Evolutionary conservation across 2,888 invertebrate species (phyloP), one percentile per base, ranked within the genome.

Genomic region (Panorpa germanica): DNA sequence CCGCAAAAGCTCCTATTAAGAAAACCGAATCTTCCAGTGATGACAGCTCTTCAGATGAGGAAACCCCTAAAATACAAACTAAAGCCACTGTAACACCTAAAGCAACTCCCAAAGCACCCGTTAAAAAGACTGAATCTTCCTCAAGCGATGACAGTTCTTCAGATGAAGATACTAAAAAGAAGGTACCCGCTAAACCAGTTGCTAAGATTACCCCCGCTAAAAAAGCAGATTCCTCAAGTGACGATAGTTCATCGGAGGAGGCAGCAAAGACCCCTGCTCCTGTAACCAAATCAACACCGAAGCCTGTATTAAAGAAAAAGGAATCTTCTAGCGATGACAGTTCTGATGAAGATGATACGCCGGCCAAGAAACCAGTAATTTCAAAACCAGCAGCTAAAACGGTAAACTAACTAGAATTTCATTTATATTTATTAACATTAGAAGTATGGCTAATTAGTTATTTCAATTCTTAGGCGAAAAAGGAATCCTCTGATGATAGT

Each of bases 111-210:
- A 40, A 40, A 22, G 8, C 30, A 21, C 31, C 13, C 25, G 17
- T 31, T 29, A 41, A 46, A 38, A 43, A 43, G 39, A 41, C 44
- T 38, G 47, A 46, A 32, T 49, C 52, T 29, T 55, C 51, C 18
- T 51, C 55, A 15, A 53, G 52, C 32, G 55, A 56, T 7, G 55
- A 55, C 11, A 52, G 46, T 35, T 50, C 49, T 14, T 46, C 44
- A 6, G 51, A 53, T 4, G 51, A 53, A 4, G 48, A 49, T 26
- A 44, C 38, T 37, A 36, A 39, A 18, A 39, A 38, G 13, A 43
- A 41, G 37, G 32, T 32, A 31, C 19, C 36, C 13, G 25, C 36
- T 10, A 45, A 43, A 36, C 33, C 39, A 10, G 29, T 31, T 19
- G 35, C 36, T 9, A 43, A 45, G 33, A 11, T 39, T 16, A 28